Conservation (phyloP, 64 coral and sea anemone species). For the Acropora yongei region DNA sequence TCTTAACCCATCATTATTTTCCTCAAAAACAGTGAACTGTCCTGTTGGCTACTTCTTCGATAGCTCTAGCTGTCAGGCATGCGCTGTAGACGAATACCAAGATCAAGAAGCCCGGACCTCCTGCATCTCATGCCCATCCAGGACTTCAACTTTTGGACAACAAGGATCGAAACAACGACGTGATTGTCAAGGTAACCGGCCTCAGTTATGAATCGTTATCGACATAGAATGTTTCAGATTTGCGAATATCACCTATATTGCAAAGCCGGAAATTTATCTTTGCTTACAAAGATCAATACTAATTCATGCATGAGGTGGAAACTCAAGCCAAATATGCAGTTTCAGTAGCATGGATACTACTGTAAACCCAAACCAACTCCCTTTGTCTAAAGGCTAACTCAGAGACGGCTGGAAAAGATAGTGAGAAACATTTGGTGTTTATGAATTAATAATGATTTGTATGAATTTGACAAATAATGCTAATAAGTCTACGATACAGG, state of each 20-base stretch:
- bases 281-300: not conserved
- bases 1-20: not conserved
- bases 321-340: not conserved
- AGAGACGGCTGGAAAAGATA: too few relatives aligned
- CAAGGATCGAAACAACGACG: slow-evolving; percentile 20
- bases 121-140: slow-evolving; percentile 43
- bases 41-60: slow-evolving; percentile 47
- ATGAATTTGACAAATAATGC: too few relatives aligned
- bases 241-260: not conserved
- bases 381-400: too few relatives aligned
- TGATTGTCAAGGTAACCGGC: slow-evolving; percentile 15
- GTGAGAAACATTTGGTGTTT: too few relatives aligned
- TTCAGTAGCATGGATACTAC: not conserved
- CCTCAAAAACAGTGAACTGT: slow-evolving; percentile 22
- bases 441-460: too few relatives aligned
- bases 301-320: not conserved
- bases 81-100: slow-evolving; percentile 56
- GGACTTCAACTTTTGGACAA: slow-evolving; percentile 32
- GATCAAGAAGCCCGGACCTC: slow-evolving; percentile 40
- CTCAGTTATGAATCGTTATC: not conserved
- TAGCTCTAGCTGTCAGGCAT: slow-evolving; percentile 22
- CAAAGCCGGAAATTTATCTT: not conserved
- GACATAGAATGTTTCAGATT: not conserved
- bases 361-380: not conserved
- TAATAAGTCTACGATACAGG: too few relatives aligned